Conservation (phyloP, 2,888 invertebrate genomes). For the Netelia virgata region DNA sequence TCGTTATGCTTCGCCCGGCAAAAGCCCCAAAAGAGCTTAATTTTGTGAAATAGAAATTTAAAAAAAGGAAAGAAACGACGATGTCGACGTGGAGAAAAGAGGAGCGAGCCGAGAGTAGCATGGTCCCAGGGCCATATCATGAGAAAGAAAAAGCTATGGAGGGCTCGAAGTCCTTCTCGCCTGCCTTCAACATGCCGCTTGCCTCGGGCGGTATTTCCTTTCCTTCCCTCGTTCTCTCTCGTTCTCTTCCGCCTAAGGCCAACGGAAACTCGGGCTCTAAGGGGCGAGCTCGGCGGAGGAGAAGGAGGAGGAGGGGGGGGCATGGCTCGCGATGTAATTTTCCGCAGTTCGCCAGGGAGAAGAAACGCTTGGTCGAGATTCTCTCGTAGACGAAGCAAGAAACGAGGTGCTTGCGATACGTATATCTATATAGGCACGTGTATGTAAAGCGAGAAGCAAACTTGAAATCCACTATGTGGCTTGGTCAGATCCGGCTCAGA, state of each 20-base stretch:
- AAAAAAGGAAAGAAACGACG: constrained; percentile 6
- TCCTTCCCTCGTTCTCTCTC: constrained; percentile 3
- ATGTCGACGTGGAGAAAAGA: neutral
- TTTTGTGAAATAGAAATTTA: constrained; percentile 24
- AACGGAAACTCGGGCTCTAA: constrained; percentile 56
- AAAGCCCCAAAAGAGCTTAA: constrained; percentile 51
- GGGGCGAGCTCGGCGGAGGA: too few species aligned
- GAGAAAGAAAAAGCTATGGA: constrained; percentile 31
- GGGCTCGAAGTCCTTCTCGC: constrained; percentile 30
- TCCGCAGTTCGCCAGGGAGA: constrained; percentile 45
- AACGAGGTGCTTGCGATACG: constrained; percentile 10
- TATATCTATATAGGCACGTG: neutral
- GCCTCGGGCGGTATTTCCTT: constrained; percentile 56
- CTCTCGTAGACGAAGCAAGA: constrained; percentile 44
- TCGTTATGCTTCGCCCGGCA: constrained; percentile 58
- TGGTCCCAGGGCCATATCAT: constrained; percentile 18
- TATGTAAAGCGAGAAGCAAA: neutral
- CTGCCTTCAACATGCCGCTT: constrained; percentile 57
- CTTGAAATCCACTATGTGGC: neutral
- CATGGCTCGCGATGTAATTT: constrained; percentile 50
- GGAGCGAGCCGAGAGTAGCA: constrained; percentile 26
- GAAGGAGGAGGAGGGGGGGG: too few species aligned
- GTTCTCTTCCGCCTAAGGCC: neutral
- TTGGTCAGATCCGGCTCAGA: neutral
- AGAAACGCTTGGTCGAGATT: constrained; percentile 58